phyloP scores from a whole-genome alignment of 2,888 invertebrate genomes.

The Chromoteleia sp. region DNA sequence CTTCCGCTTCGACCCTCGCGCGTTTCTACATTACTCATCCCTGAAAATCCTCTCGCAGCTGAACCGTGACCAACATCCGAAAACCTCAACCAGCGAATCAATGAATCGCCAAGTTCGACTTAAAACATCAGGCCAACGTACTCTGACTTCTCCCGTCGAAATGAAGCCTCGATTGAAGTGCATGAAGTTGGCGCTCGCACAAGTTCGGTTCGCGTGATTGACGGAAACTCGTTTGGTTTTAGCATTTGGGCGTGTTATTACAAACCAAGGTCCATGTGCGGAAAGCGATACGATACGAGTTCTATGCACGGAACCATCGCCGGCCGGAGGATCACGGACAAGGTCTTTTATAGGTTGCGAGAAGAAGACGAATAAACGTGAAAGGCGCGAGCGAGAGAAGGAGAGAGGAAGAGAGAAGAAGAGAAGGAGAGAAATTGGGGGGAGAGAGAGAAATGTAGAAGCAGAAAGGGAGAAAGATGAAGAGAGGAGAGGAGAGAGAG shows the following conservation, averaged over 20 bases:
- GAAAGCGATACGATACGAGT: conserved; percentile 71
- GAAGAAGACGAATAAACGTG: conserved; percentile 25
- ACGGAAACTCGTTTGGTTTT: conserved; percentile 72
- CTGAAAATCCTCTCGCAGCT: conserved; percentile 26
- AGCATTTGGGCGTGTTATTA: conserved; percentile 71
- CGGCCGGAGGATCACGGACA: conserved; percentile 66
- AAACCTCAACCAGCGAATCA: conserved; percentile 40
- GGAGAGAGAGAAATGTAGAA: conserved; percentile 30
- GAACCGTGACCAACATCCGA: conserved; percentile 48
- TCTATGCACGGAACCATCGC: conserved; percentile 70
- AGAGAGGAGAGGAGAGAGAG: conserved; percentile 11
- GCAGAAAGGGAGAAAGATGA: conserved; percentile 20
- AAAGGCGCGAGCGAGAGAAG: conserved; percentile 10
- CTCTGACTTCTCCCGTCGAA: conserved; percentile 38
- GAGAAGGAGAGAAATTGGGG: conserved; percentile 4
- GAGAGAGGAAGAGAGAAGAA: conserved; percentile 1
- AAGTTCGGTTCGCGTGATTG: conserved; percentile 68
- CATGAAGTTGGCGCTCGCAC: conserved; percentile 45
- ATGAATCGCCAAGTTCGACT: conserved; percentile 23
- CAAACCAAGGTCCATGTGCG: conserved; percentile 71
- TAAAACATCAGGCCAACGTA: conserved; percentile 22
- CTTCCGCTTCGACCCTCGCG: conserved; percentile 1
- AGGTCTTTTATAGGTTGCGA: conserved; percentile 70
- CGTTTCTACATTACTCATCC: conserved; percentile 36
- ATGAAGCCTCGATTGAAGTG: conserved; percentile 50